Conservation (phyloP, 2,888 invertebrate genomes). For the Tubulanus polymorphus region DNA sequence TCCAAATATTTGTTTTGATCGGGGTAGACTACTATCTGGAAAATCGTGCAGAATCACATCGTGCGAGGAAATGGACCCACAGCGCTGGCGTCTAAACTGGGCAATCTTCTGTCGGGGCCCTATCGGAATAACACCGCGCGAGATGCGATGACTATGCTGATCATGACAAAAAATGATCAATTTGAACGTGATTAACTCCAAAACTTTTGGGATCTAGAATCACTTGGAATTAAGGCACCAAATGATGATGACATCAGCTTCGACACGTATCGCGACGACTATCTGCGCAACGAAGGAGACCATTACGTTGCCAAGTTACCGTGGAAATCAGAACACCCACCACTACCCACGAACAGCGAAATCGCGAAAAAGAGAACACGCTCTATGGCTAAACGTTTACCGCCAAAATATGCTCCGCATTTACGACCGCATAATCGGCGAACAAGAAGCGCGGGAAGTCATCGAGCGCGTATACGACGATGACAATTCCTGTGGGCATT, state of each 20-base stretch:
- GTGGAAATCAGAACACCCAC: not conserved
- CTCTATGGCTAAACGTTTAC: not conserved
- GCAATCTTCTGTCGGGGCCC: slow-evolving; percentile 16
- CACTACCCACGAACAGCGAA: not conserved
- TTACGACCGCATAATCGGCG: not conserved
- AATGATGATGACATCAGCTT: too few relatives aligned
- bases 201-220: slow-evolving; percentile 18
- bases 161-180: slow-evolving; percentile 8
- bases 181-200: slow-evolving; percentile 6
- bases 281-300: not conserved
- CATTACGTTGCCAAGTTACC: not conserved
- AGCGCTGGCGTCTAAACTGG: slow-evolving; percentile 17
- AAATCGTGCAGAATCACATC: slow-evolving; percentile 15
- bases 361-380: not conserved
- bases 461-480: not conserved
- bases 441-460: not conserved
- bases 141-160: not conserved
- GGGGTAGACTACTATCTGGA: slow-evolving; percentile 21
- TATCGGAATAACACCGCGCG: not conserved
- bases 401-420: not conserved
- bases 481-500: slow-evolving; percentile 8
- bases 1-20: slow-evolving; percentile 16
- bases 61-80: slow-evolving; percentile 18
- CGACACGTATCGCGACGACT: too few relatives aligned
- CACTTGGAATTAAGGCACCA: slow-evolving; percentile 8